Percentiles rank a stretch among this genome's conserved stretches.
phyloP scores from a whole-genome alignment of 1,140 invertebrate species.

The Pogonomyrmex californicus region DNA sequence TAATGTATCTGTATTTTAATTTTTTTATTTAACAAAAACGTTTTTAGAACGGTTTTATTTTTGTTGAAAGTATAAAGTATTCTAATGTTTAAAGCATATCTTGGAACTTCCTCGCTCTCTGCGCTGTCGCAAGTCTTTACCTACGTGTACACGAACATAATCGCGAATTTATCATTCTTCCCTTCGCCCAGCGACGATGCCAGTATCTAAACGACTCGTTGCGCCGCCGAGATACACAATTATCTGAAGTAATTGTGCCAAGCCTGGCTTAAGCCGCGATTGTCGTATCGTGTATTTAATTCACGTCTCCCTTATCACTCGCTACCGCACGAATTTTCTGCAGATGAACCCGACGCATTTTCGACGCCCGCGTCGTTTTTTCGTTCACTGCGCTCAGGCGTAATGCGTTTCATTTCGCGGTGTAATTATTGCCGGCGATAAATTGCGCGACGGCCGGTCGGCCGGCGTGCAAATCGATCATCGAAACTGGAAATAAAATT shows the following conservation, averaged over 20 bases:
- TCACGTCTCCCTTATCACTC: slow-evolving; percentile 30
- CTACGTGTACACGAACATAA: slow-evolving; percentile 3
- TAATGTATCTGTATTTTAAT: neutral
- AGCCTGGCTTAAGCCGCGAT: slow-evolving; percentile 47
- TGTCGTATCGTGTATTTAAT: slow-evolving; percentile 47
- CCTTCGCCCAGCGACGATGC: slow-evolving; percentile 28
- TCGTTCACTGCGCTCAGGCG: slow-evolving; percentile 14
- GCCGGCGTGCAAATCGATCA: slow-evolving; percentile 39
- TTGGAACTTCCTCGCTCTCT: neutral
- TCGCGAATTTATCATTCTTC: slow-evolving; percentile 41
- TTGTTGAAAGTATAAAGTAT: neutral
- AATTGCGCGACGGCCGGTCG: slow-evolving; percentile 18
- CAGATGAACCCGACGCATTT: slow-evolving; percentile 23
- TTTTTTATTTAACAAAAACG: neutral
- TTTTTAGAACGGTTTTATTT: neutral
- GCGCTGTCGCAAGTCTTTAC: neutral
- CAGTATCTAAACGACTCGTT: slow-evolving; percentile 53
- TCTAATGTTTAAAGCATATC: neutral
- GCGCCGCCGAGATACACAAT: slow-evolving; percentile 30
- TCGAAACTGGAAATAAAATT: slow-evolving; percentile 50
- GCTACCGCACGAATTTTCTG: slow-evolving; percentile 20
- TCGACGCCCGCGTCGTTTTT: slow-evolving; percentile 26
- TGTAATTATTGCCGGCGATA: slow-evolving; percentile 58
- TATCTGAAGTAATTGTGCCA: slow-evolving; percentile 55
- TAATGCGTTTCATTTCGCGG: slow-evolving; percentile 54